Base-by-base conservation (phyloP, 1,140 invertebrate species). In the Olivierus martensii region DNA sequence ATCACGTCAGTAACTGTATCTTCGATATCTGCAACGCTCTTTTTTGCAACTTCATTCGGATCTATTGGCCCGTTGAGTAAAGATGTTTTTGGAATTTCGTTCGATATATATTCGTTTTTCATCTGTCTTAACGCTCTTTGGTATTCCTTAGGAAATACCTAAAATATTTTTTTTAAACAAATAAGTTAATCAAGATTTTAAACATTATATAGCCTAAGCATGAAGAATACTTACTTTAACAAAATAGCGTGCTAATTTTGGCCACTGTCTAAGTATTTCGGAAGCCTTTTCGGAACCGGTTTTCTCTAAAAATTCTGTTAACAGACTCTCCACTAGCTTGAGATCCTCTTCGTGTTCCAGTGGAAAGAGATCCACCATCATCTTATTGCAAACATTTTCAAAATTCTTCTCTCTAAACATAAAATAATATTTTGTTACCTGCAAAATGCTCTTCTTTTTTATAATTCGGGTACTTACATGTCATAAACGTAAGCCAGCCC, bases 111-210 rank as follows among this genome's bases (percentile, higher is more conserved):
- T 58, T 81, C 77, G 50, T 79, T 73, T 37, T 79, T 79, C 61
- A 84, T 62, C 64, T 58, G 81, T 59, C 82, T 79, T 4, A 99
- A 69, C 6, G 84, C 94, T 58, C 87, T 75, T 64, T 96, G 90
- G 70, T 96, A 99, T 64, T 99, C 95, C 62, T 87, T 87, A 0
- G 95, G 95, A 74, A 98, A 99, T 49, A 97, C 90, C 75, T 99
- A 98, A 44, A 94, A 75, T 67, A 12, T 39, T 12, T 39, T 12
- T 12, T 39, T 12, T 39, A 39, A 12, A 39, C 38, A 39, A 17
- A 39, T 39, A 39, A 12, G 17, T 12, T 39, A 22, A 43, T 18
- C 7, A 43, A 43, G 7, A 21, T 7, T 43, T 43, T 18, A 18
- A 43, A 17, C 4, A 43, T 22, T 43, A 7, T 17, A 12, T 9